These are phyloP conservation scores for Amiota communis DNA, from an alignment of 2,888 invertebrate species.

Conservation along the genomic window DNA sequence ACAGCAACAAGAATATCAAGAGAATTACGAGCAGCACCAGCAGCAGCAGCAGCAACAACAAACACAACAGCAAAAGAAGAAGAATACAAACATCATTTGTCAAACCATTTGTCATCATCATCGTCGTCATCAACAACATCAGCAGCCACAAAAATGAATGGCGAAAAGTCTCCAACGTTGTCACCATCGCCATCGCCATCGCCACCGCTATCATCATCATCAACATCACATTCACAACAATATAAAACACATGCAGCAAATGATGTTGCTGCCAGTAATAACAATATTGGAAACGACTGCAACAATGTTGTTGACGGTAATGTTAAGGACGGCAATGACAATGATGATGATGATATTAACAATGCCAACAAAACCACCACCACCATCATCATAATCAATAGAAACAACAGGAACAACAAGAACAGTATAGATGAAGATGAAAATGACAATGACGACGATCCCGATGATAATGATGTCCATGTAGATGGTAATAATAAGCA, in stretches of 20 bases:
- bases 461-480: neutral
- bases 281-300: conserved; percentile 31
- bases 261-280: conserved; percentile 10
- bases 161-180: conserved; percentile 48
- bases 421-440: neutral
- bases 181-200: conserved; percentile 36
- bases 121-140: conserved; percentile 18
- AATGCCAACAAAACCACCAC: conserved; percentile 60
- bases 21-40: neutral
- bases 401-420: conserved; percentile 17
- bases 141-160: conserved; percentile 43
- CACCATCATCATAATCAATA: conserved; percentile 19
- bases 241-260: neutral
- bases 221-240: conserved; percentile 16
- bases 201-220: neutral
- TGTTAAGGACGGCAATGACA: conserved; percentile 29
- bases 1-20: conserved; percentile 8
- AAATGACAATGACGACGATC: neutral
- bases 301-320: conserved; percentile 32
- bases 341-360: conserved; percentile 53
- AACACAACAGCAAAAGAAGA: neutral
- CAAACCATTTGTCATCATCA: no score
- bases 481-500: conserved; percentile 8
- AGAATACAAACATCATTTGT: no score
- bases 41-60: neutral